Base-by-base conservation (phyloP, 2,888 invertebrate genomes). In the Eristalinus aeneus region DNA sequence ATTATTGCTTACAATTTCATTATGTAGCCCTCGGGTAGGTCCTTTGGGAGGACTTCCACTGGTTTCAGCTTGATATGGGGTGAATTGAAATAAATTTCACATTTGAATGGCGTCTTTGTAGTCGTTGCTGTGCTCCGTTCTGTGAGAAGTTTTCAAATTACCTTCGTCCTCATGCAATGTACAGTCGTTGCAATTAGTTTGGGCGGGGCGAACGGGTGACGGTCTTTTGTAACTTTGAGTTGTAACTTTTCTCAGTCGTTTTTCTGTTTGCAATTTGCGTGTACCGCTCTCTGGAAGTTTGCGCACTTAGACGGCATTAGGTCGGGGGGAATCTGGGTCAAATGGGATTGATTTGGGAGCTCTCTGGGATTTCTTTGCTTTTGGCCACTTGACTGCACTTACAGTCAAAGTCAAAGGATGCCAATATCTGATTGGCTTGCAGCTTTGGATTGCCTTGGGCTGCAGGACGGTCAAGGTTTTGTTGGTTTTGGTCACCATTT, bases 1-100 rank as follows among this genome's bases (percentile, higher is more conserved):
- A 76, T 81, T 81, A 81, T 85, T 85, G 85, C 60, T 76, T 76
- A 85, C 81, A 85, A 85, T 85, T 85, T 77, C 85, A 85, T 81
- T 85, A 85, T 76, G 64, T 61, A 77, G 82, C 78, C 77, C 74
- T 82, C 36, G 74, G 31, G 32, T 67, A 11, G 65, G 20, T 77
- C 81, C 60, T 34, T 39, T n/a, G 73, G 61, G 73, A 73, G 54
- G 60, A 56, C 68, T 74, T 74, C 74, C 46, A 46, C 63, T 67
- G 56, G 60, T n/a, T 73, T 72, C 61, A 36, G 53, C 65, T 72
- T 46, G 72, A 27, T 27, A 27, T n/a, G 22, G 20, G 11, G 16
- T 54, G 58, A n/a, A 36, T 60, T 60, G 54, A 36, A 56, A 73
- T 74, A 31, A 54, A 73, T 79, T 79, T 73, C 67, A 20, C 73